Evolutionary conservation across 2,888 invertebrate species (phyloP).

Genomic region (Heteromurus nitidus): DNA sequence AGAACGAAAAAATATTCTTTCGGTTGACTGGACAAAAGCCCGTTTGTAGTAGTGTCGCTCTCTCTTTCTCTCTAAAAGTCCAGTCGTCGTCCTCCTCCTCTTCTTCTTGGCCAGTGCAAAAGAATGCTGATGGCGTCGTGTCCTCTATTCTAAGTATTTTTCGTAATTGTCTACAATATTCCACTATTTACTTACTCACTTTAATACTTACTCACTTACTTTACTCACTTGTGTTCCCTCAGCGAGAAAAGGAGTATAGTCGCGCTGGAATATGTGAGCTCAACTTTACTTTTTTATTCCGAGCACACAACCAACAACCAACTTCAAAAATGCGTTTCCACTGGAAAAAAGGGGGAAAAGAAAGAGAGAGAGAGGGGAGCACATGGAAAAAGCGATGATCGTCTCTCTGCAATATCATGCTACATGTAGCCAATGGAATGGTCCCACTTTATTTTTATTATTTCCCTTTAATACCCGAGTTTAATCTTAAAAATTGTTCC

Average conservation of each 20-base stretch:
- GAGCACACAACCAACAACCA: slow-evolving; percentile 15
- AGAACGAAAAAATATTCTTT: slow-evolving; percentile 46
- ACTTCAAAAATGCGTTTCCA: background rate
- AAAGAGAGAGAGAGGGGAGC: background rate
- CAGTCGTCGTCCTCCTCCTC: slow-evolving; percentile 12
- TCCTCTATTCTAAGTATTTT: too few species aligned
- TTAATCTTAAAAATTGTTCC: slow-evolving; percentile 49
- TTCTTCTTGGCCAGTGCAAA: slow-evolving; percentile 10
- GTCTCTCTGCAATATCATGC: slow-evolving; percentile 3
- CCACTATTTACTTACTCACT: background rate
- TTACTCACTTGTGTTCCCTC: background rate
- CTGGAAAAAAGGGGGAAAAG: background rate
- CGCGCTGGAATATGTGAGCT: too few species aligned
- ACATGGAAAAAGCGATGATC: too few species aligned
- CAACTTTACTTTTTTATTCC: slow-evolving; percentile 44
- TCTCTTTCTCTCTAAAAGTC: background rate
- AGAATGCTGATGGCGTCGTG: too few species aligned
- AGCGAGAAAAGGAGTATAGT: background rate
- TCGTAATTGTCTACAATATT: slow-evolving; percentile 35
- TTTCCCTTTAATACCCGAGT: slow-evolving; percentile 14
- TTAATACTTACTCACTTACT: background rate
- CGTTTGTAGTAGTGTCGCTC: slow-evolving; percentile 30
- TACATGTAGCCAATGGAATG: slow-evolving; percentile 14
- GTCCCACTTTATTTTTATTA: slow-evolving; percentile 49
- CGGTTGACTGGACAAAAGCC: slow-evolving; percentile 56